These are phyloP conservation scores for Nemotelus nigrinus DNA, from an alignment of 2,888 invertebrate species.

Conservation along the genomic window DNA sequence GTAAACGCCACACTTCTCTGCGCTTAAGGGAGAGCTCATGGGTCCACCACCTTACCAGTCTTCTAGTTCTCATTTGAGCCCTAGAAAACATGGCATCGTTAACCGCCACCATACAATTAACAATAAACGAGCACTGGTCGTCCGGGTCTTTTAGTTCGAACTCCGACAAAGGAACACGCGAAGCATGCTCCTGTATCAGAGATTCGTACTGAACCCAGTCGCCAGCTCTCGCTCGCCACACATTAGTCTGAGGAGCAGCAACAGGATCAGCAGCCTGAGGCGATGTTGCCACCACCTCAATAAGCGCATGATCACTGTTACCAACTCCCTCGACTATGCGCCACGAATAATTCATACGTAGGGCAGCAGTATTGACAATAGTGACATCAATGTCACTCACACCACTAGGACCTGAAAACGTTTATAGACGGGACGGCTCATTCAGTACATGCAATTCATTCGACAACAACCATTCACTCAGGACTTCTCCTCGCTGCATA, in stretches of 20 bases:
- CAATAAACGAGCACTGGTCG: not conserved
- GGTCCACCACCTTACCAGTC: no score
- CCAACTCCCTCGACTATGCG: not conserved
- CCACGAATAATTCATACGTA: not conserved
- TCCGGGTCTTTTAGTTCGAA: not conserved
- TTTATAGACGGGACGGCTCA: not conserved
- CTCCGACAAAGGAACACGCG: not conserved
- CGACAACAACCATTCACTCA: not conserved
- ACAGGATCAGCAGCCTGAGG: not conserved
- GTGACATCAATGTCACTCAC: not conserved
- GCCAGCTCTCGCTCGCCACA: not conserved
- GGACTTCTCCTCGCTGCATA: not conserved
- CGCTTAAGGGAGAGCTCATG: not conserved
- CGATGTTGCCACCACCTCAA: not conserved
- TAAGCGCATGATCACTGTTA: not conserved
- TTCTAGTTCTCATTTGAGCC: not conserved
- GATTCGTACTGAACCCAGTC: not conserved
- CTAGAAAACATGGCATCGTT: not conserved
- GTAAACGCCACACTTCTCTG: not conserved
- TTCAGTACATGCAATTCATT: conserved; percentile 4
- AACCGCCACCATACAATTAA: not conserved
- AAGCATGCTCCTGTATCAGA: not conserved
- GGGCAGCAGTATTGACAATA: no score
- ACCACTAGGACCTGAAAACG: not conserved
- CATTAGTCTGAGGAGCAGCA: not conserved